phyloP scores from a whole-genome alignment of 2,113 vertebrate genomes.

The Ceyx cyanopectus region DNA sequence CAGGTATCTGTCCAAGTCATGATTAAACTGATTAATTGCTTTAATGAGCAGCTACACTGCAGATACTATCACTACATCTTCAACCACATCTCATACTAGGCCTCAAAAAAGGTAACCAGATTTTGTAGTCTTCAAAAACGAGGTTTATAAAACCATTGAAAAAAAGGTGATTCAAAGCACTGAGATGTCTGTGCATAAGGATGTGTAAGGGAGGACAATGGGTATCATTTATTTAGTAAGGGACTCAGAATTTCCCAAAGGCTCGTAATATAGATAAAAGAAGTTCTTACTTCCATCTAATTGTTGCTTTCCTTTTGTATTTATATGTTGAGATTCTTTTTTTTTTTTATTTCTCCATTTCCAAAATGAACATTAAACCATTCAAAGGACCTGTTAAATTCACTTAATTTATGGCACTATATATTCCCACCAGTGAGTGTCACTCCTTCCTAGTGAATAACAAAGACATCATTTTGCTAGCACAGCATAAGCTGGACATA shows the following conservation, averaged over 20 bases:
- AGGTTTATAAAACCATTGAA: neutral
- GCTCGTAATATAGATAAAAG: neutral
- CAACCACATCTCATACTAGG: neutral
- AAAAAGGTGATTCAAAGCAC: neutral
- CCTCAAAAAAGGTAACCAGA: neutral
- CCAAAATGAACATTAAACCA: no score
- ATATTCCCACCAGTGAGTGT: conserved; percentile 4
- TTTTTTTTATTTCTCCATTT: neutral
- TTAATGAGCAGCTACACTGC: neutral
- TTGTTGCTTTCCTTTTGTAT: neutral
- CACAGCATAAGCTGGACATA: neutral
- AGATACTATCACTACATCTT: neutral
- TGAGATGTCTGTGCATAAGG: neutral
- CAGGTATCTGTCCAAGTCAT: neutral
- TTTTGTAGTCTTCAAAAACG: neutral
- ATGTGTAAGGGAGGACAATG: neutral
- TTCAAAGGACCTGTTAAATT: neutral
- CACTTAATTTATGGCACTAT: neutral
- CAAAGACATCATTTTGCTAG: neutral
- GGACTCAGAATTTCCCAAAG: neutral
- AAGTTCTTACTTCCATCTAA: neutral
- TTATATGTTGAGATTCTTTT: neutral
- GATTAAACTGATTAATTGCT: neutral
- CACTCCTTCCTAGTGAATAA: conserved; percentile 8
- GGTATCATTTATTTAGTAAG: neutral